Percentiles rank a stretch among this genome's conserved stretches.
phyloP scores from a whole-genome alignment of 2,113 vertebrate species.

The Elaphurus davidianus region DNA sequence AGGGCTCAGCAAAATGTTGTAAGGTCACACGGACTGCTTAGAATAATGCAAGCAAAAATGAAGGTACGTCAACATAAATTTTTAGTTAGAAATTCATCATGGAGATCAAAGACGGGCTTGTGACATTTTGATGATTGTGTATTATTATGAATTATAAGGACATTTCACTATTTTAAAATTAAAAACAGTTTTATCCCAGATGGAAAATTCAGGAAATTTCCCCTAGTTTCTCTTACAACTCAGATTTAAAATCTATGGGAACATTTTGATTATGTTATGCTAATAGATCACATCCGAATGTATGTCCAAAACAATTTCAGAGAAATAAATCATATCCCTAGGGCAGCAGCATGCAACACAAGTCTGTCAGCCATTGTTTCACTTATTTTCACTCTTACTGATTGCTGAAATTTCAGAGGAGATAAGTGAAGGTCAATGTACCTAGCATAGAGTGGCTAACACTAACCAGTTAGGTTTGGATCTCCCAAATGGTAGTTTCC shows the following conservation, averaged over 20 bases:
- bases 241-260: constrained; percentile 13
- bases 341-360: neutral
- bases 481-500: neutral
- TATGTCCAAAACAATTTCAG: constrained; percentile 38
- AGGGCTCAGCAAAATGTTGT: neutral
- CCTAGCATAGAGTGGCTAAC: neutral
- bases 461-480: neutral
- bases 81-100: neutral
- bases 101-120: neutral
- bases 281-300: neutral
- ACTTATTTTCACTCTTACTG: neutral
- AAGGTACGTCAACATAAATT: neutral
- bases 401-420: neutral
- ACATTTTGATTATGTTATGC: neutral
- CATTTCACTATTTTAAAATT: neutral
- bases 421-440: neutral
- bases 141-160: neutral
- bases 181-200: neutral
- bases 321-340: neutral
- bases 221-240: constrained; percentile 10
- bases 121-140: neutral
- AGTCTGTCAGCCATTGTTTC: neutral
- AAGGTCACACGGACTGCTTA: neutral
- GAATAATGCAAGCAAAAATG: neutral
- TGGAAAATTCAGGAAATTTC: neutral